Percentiles rank a stretch among this genome's conserved stretches.
Conservation (phyloP, 1,140 invertebrate genomes). For the Centruroides sculpturatus region DNA sequence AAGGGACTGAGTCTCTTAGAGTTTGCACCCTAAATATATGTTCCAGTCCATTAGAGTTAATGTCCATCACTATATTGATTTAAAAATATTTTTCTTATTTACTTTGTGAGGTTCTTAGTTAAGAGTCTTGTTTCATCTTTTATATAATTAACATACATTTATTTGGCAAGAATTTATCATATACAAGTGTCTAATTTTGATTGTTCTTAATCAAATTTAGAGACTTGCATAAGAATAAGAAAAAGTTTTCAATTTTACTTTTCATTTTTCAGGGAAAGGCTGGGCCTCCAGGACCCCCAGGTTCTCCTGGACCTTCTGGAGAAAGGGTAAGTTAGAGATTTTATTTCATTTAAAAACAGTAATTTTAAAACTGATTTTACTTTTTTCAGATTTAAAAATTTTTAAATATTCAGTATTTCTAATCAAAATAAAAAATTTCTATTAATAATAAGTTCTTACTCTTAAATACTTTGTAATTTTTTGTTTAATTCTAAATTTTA, state of each 20-base stretch:
- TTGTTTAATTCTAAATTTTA: background rate
- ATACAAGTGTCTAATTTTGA: too few relatives aligned
- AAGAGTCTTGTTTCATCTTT: too few relatives aligned
- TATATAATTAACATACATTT: too few relatives aligned
- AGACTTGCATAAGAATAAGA: too few relatives aligned
- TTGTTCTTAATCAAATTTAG: too few relatives aligned
- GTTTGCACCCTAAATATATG: too few relatives aligned
- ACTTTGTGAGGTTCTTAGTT: too few relatives aligned
- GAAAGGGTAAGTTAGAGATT: slow-evolving; percentile 12
- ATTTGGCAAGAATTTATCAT: too few relatives aligned
- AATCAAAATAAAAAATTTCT: background rate
- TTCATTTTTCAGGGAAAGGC: slow-evolving; percentile 46
- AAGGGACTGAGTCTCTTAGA: too few relatives aligned
- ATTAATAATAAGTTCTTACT: background rate
- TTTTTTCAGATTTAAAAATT: background rate
- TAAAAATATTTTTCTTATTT: too few relatives aligned
- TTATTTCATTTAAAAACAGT: background rate
- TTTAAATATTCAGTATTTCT: background rate
- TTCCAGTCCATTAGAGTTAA: too few relatives aligned
- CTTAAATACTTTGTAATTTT: background rate
- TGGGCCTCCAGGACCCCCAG: slow-evolving; percentile 49
- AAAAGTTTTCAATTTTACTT: background rate
- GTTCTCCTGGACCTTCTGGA: slow-evolving; percentile 17
- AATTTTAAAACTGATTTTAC: background rate
- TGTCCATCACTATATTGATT: too few relatives aligned